Evolutionary conservation across 2,113 vertebrate genomes (phyloP).

Genomic region (Hemiscyllium ocellatum): DNA sequence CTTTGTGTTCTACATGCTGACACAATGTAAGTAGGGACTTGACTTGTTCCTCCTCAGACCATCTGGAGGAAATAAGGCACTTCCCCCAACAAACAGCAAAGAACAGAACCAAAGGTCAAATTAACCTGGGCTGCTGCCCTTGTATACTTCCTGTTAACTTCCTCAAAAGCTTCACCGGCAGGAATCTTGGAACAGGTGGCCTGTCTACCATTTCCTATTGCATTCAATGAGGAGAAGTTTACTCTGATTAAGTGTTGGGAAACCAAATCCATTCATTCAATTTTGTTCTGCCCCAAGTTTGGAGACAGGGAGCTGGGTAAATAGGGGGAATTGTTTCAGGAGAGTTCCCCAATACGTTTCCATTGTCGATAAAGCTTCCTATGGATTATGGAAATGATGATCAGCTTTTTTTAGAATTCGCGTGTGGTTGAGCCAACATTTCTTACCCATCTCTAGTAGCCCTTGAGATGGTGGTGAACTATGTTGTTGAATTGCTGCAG

Average conservation of each 20-base stretch:
- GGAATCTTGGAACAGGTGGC: background rate
- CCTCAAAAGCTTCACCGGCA: no score
- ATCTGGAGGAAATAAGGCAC: slow-evolving; percentile 16
- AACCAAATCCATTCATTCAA: background rate
- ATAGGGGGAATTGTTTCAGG: background rate
- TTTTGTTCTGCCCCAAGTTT: background rate
- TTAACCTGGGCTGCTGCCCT: background rate
- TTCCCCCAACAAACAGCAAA: slow-evolving; percentile 7
- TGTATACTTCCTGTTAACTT: background rate
- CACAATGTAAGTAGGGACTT: background rate
- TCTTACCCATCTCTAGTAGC: no score
- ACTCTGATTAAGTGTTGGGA: background rate
- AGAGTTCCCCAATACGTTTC: background rate
- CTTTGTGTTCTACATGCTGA: background rate
- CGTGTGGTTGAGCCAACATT: no score
- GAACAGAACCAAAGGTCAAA: background rate
- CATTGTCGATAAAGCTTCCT: no score
- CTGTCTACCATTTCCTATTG: background rate
- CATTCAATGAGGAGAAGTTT: background rate
- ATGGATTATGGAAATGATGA: no score
- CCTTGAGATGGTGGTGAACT: no score
- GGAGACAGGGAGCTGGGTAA: background rate
- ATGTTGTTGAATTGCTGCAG: no score
- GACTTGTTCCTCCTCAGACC: background rate
- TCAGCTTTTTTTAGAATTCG: no score